Evolutionary conservation across 2,113 vertebrate genomes (phyloP).

Genomic region (Grammomys surdaster): DNA sequence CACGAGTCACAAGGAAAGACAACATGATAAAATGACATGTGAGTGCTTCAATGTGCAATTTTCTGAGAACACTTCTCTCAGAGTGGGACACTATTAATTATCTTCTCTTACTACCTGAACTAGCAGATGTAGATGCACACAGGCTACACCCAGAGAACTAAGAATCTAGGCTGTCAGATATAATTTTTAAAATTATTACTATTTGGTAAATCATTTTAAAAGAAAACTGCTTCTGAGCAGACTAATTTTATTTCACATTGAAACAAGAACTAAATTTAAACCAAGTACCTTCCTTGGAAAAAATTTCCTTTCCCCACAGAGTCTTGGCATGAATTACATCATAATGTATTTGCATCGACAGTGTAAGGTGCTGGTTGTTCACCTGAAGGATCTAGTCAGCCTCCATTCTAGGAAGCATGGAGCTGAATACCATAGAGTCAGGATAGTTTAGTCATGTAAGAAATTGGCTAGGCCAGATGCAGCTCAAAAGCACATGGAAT

Average conservation of each 20-base stretch:
- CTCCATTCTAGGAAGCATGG: not conserved
- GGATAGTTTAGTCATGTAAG: not conserved
- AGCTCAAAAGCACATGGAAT: not conserved
- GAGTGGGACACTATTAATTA: conserved; percentile 12
- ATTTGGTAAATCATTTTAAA: conserved; percentile 52
- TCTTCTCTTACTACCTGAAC: not conserved
- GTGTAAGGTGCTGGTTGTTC: not conserved
- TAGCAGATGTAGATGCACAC: not conserved
- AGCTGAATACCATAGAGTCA: not conserved
- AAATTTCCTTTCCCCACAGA: not conserved
- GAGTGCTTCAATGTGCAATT: conserved; percentile 25
- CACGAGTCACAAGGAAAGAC: not conserved
- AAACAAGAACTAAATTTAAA: conserved; percentile 66
- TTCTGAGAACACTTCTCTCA: conserved; percentile 52
- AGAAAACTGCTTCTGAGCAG: conserved; percentile 61
- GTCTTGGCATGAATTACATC: conserved; percentile 32
- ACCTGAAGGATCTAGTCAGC: not conserved
- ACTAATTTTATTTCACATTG: conserved; percentile 41
- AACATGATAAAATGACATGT: not conserved
- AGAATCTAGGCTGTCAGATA: conserved; percentile 16
- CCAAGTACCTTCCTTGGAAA: conserved; percentile 20
- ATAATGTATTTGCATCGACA: not conserved
- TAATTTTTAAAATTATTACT: conserved; percentile 64
- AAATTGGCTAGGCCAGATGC: not conserved
- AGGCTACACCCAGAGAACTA: conserved; percentile 32